Evolutionary conservation across 2,888 invertebrate species (phyloP), one percentile per base, ranked within the genome.

Genomic region (Leptothorax acervorum): DNA sequence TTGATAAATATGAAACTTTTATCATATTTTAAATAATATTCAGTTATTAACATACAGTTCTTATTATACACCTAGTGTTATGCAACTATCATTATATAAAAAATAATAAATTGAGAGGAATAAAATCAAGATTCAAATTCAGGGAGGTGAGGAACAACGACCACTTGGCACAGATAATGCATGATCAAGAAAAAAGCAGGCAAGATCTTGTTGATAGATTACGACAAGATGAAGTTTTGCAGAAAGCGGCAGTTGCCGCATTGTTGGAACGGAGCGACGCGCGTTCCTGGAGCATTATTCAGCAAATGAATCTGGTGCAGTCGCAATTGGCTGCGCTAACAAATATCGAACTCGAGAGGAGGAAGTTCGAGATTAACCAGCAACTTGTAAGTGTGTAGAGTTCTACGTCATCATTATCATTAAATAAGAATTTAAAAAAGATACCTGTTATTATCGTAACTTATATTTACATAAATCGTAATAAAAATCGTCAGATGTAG

Each of bases 281-380:
- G 9, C 96, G 97, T 91, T 97, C 96, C 87, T 97, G 97, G 97
- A 97, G 97, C 90, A 95, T 97, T 42, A 96, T 97, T 89, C 97
- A 97, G 93, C 97, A 97, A 95, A 97, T 97, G 87, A 96, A 96
- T 90, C 95, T 97, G 83, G 97, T 97, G 63, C 97, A 97, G 89
- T 95, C 96, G 15, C 97, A 97, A 94, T 95, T 98, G 89, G 97
- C 97, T 31, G 96, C 96, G 82, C 95, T 98, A 42, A 97, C 97
- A 88, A 95, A 96, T 71, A 96, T 97, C 87, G 97, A 98, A 95
- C 95, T 97, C 91, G 97, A 97, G 89, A 96, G 96, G 91, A 96
- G 96, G 91, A 97, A 96, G 94, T 95, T 97, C 84, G 95, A 97
- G 92, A 96, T 97, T 83, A 95, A 96, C 88, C 96, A 97, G 88